Conservation (phyloP, 2,113 vertebrate species). For the Carassius carassius region DNA sequence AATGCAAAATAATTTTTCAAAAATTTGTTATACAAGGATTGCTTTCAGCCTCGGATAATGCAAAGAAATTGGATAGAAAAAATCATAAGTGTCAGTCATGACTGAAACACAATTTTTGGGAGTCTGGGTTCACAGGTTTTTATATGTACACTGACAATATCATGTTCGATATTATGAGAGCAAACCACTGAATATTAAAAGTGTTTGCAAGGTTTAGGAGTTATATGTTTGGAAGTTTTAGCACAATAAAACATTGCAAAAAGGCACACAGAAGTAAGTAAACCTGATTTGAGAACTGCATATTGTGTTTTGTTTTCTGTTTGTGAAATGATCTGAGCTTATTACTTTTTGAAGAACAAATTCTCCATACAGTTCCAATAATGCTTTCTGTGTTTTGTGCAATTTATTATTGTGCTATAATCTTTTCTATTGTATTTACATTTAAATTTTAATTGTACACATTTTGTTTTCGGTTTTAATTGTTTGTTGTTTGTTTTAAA, state of each 20-base stretch:
- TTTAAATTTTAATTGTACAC: too few species aligned
- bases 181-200: not conserved
- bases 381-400: not conserved
- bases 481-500: not conserved
- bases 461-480: not conserved
- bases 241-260: not conserved
- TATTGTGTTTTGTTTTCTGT: not conserved
- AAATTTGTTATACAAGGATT: not conserved
- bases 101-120: not conserved
- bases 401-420: not conserved
- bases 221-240: conserved; percentile 1
- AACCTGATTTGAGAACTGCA: not conserved
- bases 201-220: not conserved
- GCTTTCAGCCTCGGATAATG: not conserved
- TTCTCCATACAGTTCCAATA: not conserved
- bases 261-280: not conserved
- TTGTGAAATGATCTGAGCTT: not conserved
- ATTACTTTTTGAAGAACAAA: not conserved
- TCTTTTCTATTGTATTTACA: too few species aligned
- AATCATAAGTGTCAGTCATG: not conserved
- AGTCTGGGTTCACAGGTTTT: not conserved
- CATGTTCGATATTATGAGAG: not conserved
- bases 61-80: not conserved
- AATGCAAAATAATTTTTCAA: not conserved
- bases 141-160: not conserved